A percentile compares a stretch with the other conserved stretches of the same genome.
phyloP scores from a whole-genome alignment of 2,797 vertebrate genomes.

The Rousettus madagascariensis region DNA sequence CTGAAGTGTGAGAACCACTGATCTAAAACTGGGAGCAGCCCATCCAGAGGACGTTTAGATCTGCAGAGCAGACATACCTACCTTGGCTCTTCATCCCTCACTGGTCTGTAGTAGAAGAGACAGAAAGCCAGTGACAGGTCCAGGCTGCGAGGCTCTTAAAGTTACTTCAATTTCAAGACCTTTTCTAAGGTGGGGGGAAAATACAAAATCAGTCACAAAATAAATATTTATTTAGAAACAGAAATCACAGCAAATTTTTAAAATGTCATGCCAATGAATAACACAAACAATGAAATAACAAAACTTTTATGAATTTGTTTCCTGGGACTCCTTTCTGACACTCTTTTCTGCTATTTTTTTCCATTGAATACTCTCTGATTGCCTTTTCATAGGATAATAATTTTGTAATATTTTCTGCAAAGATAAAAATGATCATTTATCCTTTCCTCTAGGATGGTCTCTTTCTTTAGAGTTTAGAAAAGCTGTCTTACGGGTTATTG shows the following conservation, averaged over 20 bases:
- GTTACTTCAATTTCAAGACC: neutral
- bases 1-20: neutral
- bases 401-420: neutral
- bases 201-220: neutral
- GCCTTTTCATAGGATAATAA: neutral
- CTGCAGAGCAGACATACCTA: neutral
- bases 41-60: neutral
- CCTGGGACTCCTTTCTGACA: neutral
- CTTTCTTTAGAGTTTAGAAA: neutral
- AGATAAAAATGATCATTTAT: conserved; percentile 8
- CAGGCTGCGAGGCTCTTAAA: neutral
- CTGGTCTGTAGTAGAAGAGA: neutral
- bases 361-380: neutral
- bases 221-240: neutral
- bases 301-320: neutral
- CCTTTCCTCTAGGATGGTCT: neutral
- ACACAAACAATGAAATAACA: neutral
- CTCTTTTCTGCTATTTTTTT: neutral
- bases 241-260: neutral
- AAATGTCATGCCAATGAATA: neutral
- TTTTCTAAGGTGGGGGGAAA: neutral
- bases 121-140: neutral
- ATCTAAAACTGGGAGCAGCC: neutral
- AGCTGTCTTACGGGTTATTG: neutral
- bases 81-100: neutral